Evolutionary conservation across 2,113 vertebrate species (phyloP), one percentile per base, ranked within the genome.

Genomic region (Panthera uncia): DNA sequence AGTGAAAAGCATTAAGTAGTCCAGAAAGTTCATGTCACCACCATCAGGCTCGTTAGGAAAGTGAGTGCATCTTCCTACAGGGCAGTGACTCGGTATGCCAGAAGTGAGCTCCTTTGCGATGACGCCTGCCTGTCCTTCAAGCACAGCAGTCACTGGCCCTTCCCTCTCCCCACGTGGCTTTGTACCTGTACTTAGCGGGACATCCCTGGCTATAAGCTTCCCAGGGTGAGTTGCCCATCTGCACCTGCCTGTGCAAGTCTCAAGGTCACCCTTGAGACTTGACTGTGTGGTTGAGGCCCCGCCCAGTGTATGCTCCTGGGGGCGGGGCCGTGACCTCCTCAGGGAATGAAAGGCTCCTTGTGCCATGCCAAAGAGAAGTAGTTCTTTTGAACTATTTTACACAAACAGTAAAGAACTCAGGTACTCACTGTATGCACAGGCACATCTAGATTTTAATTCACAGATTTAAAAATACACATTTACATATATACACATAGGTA

Each of bases 51-150:
- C 45, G 9, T 36, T 48, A 38, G 55, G 55, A 68, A 68, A 55
- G 8, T 0, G 15, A 84, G 3, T 4, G 41, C 63, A 4, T n/a
- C 38, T 71, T 41, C 79, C 27, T 48, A 2, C 31, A 5, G 0
- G 5, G 48, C 41, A 76, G 27, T 76, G 41, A 16, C 41, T 48
- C 27, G 3, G 3, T 29, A 18, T 41, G 29, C 41, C 14, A 7
- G 73, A 48, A 27, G 73, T 48, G 41, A 48, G 13, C 3, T 48
- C 38, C 25, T 48, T 48, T 6, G 27, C 4, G 27, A 61, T 61
- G 57, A 76, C 73, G 18, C 7, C 25, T 76, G 41, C 73, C 41
- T 52, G 36, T 29, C 11, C 57, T 63, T 57, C 16, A 19, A 65
- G n/a, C 33, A 41, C 52, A 29, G 29, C 11, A 36, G 23, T 18